Evolutionary conservation across 2,888 invertebrate species (phyloP), one percentile per base, ranked within the genome.

Genomic region (Tiliacea citrago): DNA sequence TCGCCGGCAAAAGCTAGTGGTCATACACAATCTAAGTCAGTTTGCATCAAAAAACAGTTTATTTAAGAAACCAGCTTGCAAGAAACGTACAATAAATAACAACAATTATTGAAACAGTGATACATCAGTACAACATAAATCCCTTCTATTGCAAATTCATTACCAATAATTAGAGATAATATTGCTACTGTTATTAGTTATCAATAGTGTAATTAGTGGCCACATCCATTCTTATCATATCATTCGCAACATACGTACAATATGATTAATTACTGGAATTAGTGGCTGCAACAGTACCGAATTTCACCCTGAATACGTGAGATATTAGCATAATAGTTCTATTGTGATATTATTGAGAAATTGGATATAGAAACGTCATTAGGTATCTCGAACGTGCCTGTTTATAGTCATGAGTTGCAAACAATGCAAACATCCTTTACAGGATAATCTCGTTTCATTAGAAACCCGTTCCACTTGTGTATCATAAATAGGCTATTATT

Each of bases 241-340:
- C 47, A 61, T 66, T 61, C 45, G 8, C 29, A 47, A 65, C 21
- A 47, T 42, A 49, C 12, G 35, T 53, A 35, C 18, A 29, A 57
- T 73, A 55, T 81, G 73, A 81, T 73, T 82, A 55, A 82, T 81
- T 60, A 68, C 51, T 49, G 55, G 18, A 39, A 82, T 81, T 82
- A 70, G 49, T 39, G 0, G 16, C 60, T 66, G 53, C 69, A 68
- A 51, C 61, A 35, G 21, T 39, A 68, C 60, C 18, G 24, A 35
- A 39, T 62, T 39, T 51, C 55, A 42, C 4, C 10, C 58, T 53
- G n/a, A 58, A 65, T 75, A 65, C 65, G 69, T 65, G 62, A 49
- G 9, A 53, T 55, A 81, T 82, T 73, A 55, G 21, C 69, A 62
- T 67, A 58, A 57, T 45, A 24, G 0, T 13, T 29, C 8, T 62